phyloP scores from a whole-genome alignment of 2,113 vertebrate genomes.

The Nibea albiflora region DNA sequence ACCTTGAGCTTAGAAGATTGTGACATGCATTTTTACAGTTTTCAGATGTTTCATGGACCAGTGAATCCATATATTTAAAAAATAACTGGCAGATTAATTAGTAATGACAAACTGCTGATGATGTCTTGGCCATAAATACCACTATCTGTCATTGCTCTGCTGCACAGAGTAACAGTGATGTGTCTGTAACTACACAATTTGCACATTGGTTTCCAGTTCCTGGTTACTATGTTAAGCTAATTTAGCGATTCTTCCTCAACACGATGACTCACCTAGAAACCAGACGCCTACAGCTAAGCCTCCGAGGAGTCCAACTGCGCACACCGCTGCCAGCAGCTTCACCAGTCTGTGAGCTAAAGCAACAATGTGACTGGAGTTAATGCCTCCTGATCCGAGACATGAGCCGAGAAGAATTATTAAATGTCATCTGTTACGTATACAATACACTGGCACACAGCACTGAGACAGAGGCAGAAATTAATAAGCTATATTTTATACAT shows the following conservation, averaged over 20 bases:
- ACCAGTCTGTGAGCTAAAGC: slow-evolving; percentile 76
- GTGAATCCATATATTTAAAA: background rate
- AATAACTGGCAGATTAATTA: background rate
- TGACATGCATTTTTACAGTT: background rate
- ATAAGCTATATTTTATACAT: slow-evolving; percentile 1
- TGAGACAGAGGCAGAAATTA: background rate
- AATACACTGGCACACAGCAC: slow-evolving; percentile 2
- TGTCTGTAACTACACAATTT: background rate
- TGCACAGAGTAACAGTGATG: background rate
- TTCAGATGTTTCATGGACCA: background rate
- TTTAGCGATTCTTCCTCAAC: slow-evolving; percentile 51
- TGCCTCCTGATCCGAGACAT: slow-evolving; percentile 38
- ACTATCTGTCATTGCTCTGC: background rate
- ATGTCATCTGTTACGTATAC: slow-evolving; percentile 52
- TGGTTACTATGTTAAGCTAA: slow-evolving; percentile 24
- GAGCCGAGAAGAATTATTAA: slow-evolving; percentile 47
- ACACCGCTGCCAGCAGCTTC: slow-evolving; percentile 81
- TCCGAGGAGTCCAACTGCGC: slow-evolving; percentile 79
- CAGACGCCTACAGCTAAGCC: slow-evolving; percentile 83
- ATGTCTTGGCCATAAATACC: background rate
- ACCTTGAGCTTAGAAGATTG: too few species aligned
- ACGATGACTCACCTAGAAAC: slow-evolving; percentile 85
- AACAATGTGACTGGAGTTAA: slow-evolving; percentile 64
- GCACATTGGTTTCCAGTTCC: slow-evolving; percentile 23
- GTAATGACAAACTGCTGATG: background rate